Evolutionary conservation across 2,797 vertebrate genomes (phyloP).

Genomic region (Cyclopterus lumpus): DNA sequence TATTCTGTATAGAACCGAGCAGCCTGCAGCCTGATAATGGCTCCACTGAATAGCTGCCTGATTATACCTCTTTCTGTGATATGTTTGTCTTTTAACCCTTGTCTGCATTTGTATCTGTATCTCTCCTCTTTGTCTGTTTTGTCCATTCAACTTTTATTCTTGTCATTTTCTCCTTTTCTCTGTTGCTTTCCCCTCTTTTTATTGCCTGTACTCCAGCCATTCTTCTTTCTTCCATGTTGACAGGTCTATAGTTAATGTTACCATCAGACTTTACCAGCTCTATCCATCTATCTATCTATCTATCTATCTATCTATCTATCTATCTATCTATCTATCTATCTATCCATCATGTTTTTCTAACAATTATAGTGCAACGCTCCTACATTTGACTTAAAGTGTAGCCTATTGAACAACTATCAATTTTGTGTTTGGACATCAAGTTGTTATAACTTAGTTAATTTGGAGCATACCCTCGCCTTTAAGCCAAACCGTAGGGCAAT

Average conservation of each 20-base stretch:
- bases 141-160: slow-evolving; percentile 33
- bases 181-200: slow-evolving; percentile 31
- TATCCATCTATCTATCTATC: background rate
- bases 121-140: slow-evolving; percentile 53
- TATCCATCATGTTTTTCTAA: background rate
- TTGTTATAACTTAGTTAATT: background rate
- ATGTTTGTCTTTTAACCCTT: slow-evolving; percentile 66
- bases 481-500: background rate
- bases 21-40: slow-evolving; percentile 81
- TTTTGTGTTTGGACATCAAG: background rate
- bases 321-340: background rate
- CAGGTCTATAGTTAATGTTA: slow-evolving; percentile 38
- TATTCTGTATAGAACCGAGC: slow-evolving; percentile 77
- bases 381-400: background rate
- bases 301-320: background rate
- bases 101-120: slow-evolving; percentile 65
- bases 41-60: slow-evolving; percentile 79
- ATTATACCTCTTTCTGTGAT: slow-evolving; percentile 80
- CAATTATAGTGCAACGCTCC: background rate
- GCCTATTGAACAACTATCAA: background rate
- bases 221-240: slow-evolving; percentile 40
- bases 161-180: slow-evolving; percentile 40
- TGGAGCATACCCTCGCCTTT: background rate
- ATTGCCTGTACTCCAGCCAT: slow-evolving; percentile 29
- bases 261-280: slow-evolving; percentile 29